Evolutionary conservation across 1,140 invertebrate species (phyloP).

Genomic region (Venustaconcha ellipsiformis): DNA sequence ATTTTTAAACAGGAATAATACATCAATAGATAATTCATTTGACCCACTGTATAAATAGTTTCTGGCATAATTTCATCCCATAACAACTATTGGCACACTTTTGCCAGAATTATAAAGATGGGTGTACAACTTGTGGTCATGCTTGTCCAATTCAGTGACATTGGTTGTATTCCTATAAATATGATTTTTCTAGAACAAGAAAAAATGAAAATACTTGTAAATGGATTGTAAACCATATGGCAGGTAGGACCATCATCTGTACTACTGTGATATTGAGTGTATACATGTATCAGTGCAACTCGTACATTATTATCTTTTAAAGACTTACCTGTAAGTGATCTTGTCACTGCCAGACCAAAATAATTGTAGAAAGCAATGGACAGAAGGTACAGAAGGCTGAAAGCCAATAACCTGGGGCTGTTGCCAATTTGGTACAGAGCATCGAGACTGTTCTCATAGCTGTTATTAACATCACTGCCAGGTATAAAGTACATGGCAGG

Average conservation of each 20-base stretch:
- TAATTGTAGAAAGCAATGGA: conserved; percentile 67
- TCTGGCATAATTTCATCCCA: too few relatives aligned
- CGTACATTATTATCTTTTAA: background rate
- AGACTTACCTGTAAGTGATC: conserved; percentile 59
- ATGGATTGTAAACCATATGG: background rate
- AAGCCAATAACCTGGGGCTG: conserved; percentile 48
- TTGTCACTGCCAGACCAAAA: conserved; percentile 64
- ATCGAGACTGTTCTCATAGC: conserved; percentile 65
- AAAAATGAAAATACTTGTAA: background rate
- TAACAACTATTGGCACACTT: too few relatives aligned
- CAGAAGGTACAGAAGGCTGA: conserved; percentile 59
- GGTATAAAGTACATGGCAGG: conserved; percentile 65
- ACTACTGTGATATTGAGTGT: background rate
- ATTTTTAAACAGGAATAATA: too few relatives aligned
- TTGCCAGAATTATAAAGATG: too few relatives aligned
- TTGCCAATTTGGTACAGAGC: conserved; percentile 61
- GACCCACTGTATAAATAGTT: too few relatives aligned
- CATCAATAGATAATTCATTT: too few relatives aligned
- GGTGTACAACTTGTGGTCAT: too few relatives aligned
- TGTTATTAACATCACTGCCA: conserved; percentile 51
- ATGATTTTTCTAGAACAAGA: too few relatives aligned
- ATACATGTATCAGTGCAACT: background rate
- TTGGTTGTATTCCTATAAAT: too few relatives aligned
- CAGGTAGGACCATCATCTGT: background rate
- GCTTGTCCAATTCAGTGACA: too few relatives aligned